Conservation (phyloP, 2,797 vertebrate species). For the Spizella passerina region DNA sequence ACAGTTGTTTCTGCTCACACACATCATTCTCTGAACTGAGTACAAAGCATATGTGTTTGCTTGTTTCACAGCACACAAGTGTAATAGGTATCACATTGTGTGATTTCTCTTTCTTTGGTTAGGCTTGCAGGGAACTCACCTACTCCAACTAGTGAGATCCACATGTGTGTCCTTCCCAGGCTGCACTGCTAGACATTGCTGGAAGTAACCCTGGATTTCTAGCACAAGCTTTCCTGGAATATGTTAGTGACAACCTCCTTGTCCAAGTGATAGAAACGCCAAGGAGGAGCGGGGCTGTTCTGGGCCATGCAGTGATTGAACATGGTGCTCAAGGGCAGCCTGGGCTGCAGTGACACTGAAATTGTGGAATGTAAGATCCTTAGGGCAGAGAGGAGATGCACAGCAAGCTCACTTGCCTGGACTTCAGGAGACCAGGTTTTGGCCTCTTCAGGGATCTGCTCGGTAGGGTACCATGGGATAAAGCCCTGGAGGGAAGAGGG, state of each 20-base stretch:
- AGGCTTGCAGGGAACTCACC: not conserved
- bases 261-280: not conserved
- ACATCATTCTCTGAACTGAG: constrained; percentile 5
- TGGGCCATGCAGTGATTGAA: not conserved
- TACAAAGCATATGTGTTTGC: not conserved
- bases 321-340: not conserved
- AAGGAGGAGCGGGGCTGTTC: accelerated
- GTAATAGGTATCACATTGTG: not conserved
- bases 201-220: not conserved
- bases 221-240: not conserved
- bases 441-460: not conserved
- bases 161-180: not conserved
- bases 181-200: not conserved
- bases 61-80: not conserved
- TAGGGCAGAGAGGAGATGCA: not conserved
- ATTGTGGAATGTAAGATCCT: not conserved
- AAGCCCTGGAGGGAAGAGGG: not conserved
- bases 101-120: constrained; percentile 20
- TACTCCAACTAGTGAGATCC: not conserved
- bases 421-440: not conserved
- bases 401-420: not conserved
- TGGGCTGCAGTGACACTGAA: not conserved
- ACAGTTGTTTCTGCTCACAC: constrained; percentile 41
- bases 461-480: not conserved
- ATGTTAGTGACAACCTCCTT: not conserved